Evolutionary conservation across 2,888 invertebrate genomes (phyloP), one percentile per base, ranked within the genome.

Genomic region (Ephialtes manifestator): DNA sequence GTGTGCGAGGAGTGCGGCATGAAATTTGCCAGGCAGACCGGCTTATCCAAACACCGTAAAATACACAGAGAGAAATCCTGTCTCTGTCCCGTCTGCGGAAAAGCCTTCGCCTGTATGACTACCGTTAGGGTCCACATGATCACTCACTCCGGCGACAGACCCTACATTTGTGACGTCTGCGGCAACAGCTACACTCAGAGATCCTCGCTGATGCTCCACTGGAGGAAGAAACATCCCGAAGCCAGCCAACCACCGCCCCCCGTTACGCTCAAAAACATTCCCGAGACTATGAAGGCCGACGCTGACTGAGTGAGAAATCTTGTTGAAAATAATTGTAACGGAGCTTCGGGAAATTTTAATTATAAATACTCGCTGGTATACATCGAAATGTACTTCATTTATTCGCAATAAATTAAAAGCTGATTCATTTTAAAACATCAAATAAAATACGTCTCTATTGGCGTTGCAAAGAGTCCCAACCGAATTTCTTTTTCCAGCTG

Each of bases 201-300:
- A 11, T 88, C 88, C 3, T 89, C 89, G 8, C 81, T 92, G 63
- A 91, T 89, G 90, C 80, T 84, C 11, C 84, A 84, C 58, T 84
- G 84, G 84, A 65, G 84, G 18, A 84, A 84, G 51, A 84, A 84
- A 43, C 84, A 84, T 58, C 84, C 84, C 1, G 84, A 84, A 20
- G 84, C 84, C 11, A 80, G 65, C 20, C 76, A 84, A 67, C 84
- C 84, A 48, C 84, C 84, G 18, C 84, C 84, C 2, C 84, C 80
- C 1, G 84, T 84, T 13, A 84, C 84, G 15, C 84, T 85, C n/a
- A 71, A 67, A 67, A 85, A 83, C 51, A 83, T 85, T 48, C 65
- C 79, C 51, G 83, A 83, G 67, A 79, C 75, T 1, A 28, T 85
- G 24, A 85, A 79, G 43, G 68, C 68, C 15, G 72, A 74, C 20